Conservation (phyloP, 64 coral and sea anemone genomes). For the Pocillopora damicornis region DNA sequence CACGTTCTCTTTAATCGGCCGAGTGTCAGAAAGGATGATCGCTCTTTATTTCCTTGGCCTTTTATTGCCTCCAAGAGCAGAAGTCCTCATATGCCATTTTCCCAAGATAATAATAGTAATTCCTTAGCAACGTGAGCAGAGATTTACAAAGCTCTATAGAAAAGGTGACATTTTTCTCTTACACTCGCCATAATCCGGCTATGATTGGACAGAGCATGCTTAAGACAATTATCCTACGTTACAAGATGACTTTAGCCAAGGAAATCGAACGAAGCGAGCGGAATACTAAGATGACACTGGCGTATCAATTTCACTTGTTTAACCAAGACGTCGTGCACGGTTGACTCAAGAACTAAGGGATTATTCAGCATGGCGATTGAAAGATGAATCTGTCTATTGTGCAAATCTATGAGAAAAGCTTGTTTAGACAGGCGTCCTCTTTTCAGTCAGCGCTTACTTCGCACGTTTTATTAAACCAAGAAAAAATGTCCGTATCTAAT, state of each 20-base stretch:
- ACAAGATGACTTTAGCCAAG: neutral
- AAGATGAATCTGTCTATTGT: neutral
- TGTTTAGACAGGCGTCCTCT: constrained; percentile 20
- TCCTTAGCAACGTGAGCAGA: neutral
- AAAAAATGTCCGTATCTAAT: neutral
- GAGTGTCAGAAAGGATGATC: neutral
- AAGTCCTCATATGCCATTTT: constrained; percentile 22
- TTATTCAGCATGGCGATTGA: neutral
- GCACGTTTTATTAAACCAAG: constrained; percentile 3
- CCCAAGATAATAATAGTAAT: constrained; percentile 6
- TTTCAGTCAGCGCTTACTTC: neutral
- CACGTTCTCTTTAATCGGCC: neutral
- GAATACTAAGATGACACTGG: neutral
- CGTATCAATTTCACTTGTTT: constrained; percentile 3
- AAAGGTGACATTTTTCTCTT: neutral
- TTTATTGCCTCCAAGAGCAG: neutral
- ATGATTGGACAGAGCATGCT: neutral
- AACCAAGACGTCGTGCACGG: neutral
- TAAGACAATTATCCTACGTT: neutral
- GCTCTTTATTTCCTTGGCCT: neutral
- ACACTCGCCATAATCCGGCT: neutral
- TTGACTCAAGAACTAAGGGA: neutral
- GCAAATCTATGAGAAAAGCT: neutral
- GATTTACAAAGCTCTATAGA: neutral
- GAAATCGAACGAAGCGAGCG: neutral